Percentiles rank a stretch among this genome's conserved stretches.
These are phyloP conservation scores for Crenichthys baileyi DNA, from an alignment of 2,797 vertebrate species.

Conservation along the genomic window DNA sequence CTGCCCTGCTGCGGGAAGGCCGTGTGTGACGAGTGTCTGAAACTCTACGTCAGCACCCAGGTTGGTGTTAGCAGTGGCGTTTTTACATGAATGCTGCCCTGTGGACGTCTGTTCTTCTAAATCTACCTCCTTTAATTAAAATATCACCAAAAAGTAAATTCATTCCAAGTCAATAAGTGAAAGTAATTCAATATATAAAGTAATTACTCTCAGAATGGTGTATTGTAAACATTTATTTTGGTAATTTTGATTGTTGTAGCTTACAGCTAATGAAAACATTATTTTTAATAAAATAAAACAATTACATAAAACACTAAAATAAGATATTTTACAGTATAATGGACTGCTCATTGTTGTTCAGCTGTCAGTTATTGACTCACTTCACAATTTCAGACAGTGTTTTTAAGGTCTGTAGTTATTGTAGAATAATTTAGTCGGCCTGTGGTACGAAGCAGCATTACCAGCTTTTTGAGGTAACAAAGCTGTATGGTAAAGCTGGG, in stretches of 20 bases:
- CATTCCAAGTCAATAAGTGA: background rate
- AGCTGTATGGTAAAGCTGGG: no score
- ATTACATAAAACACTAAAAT: background rate
- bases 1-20: constrained; percentile 93
- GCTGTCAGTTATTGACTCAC: background rate
- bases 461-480: background rate
- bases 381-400: background rate
- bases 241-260: no score
- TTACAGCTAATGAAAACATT: background rate
- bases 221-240: no score
- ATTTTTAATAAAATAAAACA: background rate
- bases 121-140: background rate
- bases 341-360: background rate
- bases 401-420: background rate
- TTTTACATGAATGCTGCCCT: background rate
- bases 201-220: background rate
- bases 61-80: constrained; percentile 68
- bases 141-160: background rate
- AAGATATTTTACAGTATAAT: background rate
- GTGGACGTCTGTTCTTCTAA: background rate
- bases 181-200: background rate
- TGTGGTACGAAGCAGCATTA: background rate
- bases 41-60: constrained; percentile 92
- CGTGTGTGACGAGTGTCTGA: constrained; percentile 95
- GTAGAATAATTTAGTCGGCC: background rate